Base-by-base conservation (phyloP, 2,888 invertebrate genomes). In the Eupithecia inturbata region DNA sequence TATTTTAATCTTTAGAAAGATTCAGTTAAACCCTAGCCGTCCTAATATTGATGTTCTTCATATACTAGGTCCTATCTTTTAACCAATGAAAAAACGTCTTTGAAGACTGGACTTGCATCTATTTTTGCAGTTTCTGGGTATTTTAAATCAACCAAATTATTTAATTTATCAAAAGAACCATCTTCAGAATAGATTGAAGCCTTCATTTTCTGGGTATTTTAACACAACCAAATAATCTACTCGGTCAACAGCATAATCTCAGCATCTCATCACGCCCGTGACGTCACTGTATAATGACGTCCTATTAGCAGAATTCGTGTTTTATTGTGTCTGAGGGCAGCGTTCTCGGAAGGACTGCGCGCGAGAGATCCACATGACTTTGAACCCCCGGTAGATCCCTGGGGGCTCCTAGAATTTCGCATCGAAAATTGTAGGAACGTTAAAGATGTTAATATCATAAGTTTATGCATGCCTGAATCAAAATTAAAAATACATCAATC, bases 371-470 rank as follows among this genome's bases (percentile, higher is more conserved):
- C 0, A n/a, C 33, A 36, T n/a, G 62, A 33, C 31, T n/a, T 64
- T 36, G 36, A 36, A 19, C 63, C 63, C 60, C 63, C 22, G 10
- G n/a, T 64, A 19, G 36, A 36, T 3, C 36, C 63, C 63, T 33
- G 19, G 63, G 63, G 31, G 63, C 19, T 33, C n/a, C 12, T 64
- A 19, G 33, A n/a, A n/a, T 64, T n/a, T 31, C 3, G 31, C 31
- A 9, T 19, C 19, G 9, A 62, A 57, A 57, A 6, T 19, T 62
- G 60, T 16, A 31, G 75, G 76, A 62, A 71, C 71, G 69, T 53
- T 53, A 22, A 22, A 53, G 22, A 53, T 53, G 5, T 6, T 45
- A 6, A 14, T 19, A 45, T 45, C 19, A n/a, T n/a, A n/a, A n/a
- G n/a, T n/a, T n/a, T n/a, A n/a, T n/a, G n/a, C n/a, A n/a, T n/a